A percentile compares a stretch with the other conserved stretches of the same genome.
These are phyloP conservation scores for Diuraphis noxia DNA, from an alignment of 1,140 invertebrate genomes.

Conservation along the genomic window DNA sequence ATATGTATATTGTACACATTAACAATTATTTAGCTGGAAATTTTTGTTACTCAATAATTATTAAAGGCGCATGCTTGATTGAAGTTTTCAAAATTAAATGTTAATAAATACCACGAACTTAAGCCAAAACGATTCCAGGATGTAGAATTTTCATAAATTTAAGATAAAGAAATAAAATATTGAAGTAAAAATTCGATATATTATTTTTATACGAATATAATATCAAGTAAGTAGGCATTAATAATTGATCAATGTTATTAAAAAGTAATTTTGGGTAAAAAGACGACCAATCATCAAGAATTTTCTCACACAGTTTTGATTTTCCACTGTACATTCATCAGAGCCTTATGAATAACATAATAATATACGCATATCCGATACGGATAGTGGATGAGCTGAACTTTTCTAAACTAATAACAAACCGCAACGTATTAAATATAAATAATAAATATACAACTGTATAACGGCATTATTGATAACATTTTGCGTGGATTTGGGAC, in stretches of 20 bases:
- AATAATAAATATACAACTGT: background rate
- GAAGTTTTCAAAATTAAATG: background rate
- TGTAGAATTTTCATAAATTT: too few relatives aligned
- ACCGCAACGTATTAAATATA: background rate
- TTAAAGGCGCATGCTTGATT: too few relatives aligned
- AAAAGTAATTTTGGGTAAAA: background rate
- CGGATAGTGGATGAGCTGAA: background rate
- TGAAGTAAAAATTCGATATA: background rate
- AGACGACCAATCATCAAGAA: background rate
- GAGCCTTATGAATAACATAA: background rate
- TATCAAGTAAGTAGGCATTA: background rate
- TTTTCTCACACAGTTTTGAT: background rate
- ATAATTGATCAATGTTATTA: background rate
- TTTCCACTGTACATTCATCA: background rate
- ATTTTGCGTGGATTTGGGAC: background rate
- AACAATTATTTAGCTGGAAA: background rate
- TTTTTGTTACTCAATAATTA: background rate
- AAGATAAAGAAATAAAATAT: background rate
- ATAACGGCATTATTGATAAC: background rate
- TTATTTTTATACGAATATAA: background rate
- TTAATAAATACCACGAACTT: background rate
- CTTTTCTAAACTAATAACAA: slow-evolving; percentile 1
- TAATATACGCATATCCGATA: background rate
- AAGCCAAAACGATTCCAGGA: background rate
- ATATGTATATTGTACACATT: background rate